Conservation (phyloP, 2,113 vertebrate genomes). For the Puntigrus tetrazona region DNA sequence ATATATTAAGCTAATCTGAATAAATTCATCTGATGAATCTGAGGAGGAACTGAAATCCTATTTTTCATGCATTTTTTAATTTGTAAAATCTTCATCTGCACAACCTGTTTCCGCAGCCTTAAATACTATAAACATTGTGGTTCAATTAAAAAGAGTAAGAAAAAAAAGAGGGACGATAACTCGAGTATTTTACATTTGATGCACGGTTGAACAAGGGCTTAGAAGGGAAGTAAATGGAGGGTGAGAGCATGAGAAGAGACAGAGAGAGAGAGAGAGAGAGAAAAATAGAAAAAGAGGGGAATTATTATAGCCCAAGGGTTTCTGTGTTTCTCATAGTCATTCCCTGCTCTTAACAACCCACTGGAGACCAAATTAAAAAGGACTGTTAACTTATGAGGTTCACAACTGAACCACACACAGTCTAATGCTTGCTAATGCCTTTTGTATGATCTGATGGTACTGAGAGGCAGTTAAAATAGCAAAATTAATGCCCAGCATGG, state of each 20-base stretch:
- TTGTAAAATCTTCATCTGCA: conserved; percentile 9
- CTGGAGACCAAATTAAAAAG: conserved; percentile 60
- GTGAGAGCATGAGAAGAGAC: conserved; percentile 11
- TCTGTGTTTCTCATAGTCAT: conserved; percentile 49
- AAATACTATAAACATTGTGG: conserved; percentile 14
- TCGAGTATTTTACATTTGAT: conserved; percentile 22
- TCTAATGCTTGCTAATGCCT: conserved; percentile 62
- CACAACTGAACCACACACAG: conserved; percentile 47
- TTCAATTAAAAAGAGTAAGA: not conserved
- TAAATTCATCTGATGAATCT: conserved; percentile 22
- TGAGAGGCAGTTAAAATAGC: conserved; percentile 50
- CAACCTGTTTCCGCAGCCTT: not conserved
- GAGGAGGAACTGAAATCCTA: conserved; percentile 12
- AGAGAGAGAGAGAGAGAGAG: conserved; percentile 31
- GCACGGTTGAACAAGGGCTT: conserved; percentile 16
- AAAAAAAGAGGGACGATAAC: not conserved
- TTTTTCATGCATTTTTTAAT: too few relatives aligned
- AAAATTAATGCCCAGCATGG: conserved; percentile 36
- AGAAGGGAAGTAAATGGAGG: conserved; percentile 15
- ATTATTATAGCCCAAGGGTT: conserved; percentile 46
- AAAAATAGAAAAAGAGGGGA: conserved; percentile 29
- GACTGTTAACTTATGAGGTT: conserved; percentile 57
- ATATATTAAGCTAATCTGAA: conserved; percentile 35
- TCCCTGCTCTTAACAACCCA: conserved; percentile 59
- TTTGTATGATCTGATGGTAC: conserved; percentile 60